phyloP scores from a whole-genome alignment of 2,797 vertebrate species.

The Siniperca obscura region DNA sequence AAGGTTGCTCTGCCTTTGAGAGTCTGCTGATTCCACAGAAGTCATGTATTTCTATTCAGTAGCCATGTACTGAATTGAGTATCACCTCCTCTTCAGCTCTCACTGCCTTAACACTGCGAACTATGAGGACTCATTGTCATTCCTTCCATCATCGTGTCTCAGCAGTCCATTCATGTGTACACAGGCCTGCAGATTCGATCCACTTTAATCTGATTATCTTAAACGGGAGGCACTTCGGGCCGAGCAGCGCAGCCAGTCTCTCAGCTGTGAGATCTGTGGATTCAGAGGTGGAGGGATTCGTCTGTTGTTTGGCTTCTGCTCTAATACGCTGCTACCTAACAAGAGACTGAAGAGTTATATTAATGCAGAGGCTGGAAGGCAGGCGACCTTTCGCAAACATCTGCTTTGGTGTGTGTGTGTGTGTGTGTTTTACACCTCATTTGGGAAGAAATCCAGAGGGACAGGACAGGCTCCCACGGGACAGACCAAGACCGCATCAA shows the following conservation, averaged over 20 bases:
- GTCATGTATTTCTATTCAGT: too few relatives aligned
- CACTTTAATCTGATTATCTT: conserved; percentile 69
- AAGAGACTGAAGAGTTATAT: not conserved
- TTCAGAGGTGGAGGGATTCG: conserved; percentile 6
- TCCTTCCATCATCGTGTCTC: conserved; percentile 53
- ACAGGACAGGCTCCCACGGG: conserved; percentile 39
- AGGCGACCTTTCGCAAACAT: conserved; percentile 51
- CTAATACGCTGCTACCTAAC: conserved; percentile 1
- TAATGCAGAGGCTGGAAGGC: conserved; percentile 29
- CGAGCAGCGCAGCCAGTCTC: not conserved
- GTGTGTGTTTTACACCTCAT: conserved; percentile 48
- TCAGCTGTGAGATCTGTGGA: not conserved
- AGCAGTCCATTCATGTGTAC: conserved; percentile 65
- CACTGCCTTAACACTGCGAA: conserved; percentile 17
- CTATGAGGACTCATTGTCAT: conserved; percentile 70
- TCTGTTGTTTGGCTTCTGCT: conserved; percentile 24
- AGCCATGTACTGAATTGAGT: not conserved
- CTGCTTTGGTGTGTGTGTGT: conserved; percentile 15
- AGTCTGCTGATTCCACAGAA: too few relatives aligned
- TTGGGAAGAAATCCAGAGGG: conserved; percentile 42
- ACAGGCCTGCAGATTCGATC: conserved; percentile 59
- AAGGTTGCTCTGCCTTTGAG: too few relatives aligned
- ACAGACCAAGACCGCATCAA: conserved; percentile 46
- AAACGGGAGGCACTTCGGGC: conserved; percentile 23
- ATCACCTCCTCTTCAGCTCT: conserved; percentile 20